Evolutionary conservation across 64 coral and sea anemone species (phyloP).

Genomic region (Stylophora pistillata): DNA sequence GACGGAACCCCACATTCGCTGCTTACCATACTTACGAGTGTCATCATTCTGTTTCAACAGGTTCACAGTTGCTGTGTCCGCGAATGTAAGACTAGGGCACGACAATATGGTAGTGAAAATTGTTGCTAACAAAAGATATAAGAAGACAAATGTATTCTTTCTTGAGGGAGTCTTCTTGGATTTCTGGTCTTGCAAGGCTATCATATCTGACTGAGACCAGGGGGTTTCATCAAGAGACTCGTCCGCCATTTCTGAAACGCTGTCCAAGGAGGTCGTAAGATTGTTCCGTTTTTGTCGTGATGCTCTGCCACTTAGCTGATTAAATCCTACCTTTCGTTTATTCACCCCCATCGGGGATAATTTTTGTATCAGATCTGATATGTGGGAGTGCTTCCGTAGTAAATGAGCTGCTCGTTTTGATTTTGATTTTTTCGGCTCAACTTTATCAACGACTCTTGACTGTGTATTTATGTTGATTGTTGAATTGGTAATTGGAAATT

Average conservation of each 20-base stretch:
- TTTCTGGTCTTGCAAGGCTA: slow-evolving; percentile 54
- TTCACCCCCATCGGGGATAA: background rate
- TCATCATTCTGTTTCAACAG: slow-evolving; percentile 78
- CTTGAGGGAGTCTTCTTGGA: slow-evolving; percentile 25
- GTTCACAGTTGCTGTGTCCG: slow-evolving; percentile 90
- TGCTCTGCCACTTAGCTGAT: background rate
- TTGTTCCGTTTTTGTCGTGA: background rate
- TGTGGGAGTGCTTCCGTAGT: background rate
- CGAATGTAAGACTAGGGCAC: slow-evolving; percentile 90
- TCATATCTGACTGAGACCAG: slow-evolving; percentile 75
- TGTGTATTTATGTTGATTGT: background rate
- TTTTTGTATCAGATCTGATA: background rate
- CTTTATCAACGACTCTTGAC: background rate
- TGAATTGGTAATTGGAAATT: background rate
- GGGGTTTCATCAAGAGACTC: slow-evolving; percentile 75
- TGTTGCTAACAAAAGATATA: slow-evolving; percentile 88
- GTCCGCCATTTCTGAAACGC: slow-evolving; percentile 60
- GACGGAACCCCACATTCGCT: slow-evolving; percentile 93
- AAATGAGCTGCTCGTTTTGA: background rate
- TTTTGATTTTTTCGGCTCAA: background rate
- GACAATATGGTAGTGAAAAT: slow-evolving; percentile 87
- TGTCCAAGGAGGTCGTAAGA: slow-evolving; percentile 39
- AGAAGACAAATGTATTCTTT: slow-evolving; percentile 58
- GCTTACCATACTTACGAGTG: slow-evolving; percentile 93
- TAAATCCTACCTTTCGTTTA: background rate